Percentiles rank a stretch among this genome's conserved stretches.
Conservation (phyloP, 2,797 vertebrate species). For the Chiloscyllium punctatum region DNA sequence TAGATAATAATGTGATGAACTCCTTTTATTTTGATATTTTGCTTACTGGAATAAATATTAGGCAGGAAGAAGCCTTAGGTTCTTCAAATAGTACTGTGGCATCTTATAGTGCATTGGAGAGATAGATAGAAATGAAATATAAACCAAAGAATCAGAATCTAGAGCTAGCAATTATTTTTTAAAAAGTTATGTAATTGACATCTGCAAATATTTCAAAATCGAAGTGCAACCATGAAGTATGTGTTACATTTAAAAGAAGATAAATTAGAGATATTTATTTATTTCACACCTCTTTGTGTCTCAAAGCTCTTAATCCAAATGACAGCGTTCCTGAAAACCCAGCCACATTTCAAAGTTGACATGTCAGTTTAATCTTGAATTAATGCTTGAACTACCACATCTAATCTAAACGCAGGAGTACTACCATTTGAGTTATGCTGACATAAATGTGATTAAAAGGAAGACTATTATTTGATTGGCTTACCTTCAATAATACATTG, state of each 20-base stretch:
- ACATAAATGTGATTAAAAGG: not conserved
- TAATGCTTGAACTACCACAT: not conserved
- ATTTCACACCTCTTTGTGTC: not conserved
- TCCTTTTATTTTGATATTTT: not conserved
- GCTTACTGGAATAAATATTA: not conserved
- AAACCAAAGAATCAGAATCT: not conserved
- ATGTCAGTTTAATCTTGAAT: not conserved
- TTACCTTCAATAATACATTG: slow-evolving; percentile 88
- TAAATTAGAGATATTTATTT: not conserved
- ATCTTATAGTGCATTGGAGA: not conserved
- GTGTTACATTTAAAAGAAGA: not conserved
- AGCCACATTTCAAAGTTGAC: not conserved
- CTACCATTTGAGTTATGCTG: not conserved
- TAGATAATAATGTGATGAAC: not conserved
- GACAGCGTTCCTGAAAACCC: not conserved
- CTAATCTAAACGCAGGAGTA: not conserved
- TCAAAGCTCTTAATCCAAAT: not conserved
- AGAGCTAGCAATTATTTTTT: not conserved
- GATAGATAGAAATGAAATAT: not conserved
- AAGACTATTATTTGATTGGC: slow-evolving; percentile 25
- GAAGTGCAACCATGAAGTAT: not conserved
- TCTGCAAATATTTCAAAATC: not conserved
- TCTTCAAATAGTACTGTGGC: not conserved
- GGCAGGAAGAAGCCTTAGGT: not conserved
- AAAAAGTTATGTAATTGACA: not conserved